Percentiles rank a stretch among this genome's conserved stretches.
phyloP scores from a whole-genome alignment of 2,113 vertebrate genomes.

The Trachemys scripta region DNA sequence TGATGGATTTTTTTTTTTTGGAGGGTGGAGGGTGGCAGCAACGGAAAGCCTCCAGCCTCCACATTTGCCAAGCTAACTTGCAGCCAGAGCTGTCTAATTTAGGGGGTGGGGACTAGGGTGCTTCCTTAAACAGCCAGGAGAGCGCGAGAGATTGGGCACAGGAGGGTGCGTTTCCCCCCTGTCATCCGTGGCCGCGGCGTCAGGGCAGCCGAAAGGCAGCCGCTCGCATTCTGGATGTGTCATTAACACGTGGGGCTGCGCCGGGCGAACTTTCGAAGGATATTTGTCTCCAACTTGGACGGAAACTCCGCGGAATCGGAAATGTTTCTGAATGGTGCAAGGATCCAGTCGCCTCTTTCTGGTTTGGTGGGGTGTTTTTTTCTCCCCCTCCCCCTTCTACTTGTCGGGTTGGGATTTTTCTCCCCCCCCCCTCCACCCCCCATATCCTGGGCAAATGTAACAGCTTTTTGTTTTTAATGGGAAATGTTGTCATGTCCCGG shows the following conservation, averaged over 20 bases:
- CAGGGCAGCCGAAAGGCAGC: conserved; percentile 1
- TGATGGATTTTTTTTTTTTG: too few species aligned
- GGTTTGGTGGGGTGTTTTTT: conserved; percentile 49
- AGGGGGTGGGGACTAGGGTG: conserved; percentile 70
- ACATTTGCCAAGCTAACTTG: conserved; percentile 15
- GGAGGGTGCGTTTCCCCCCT: conserved; percentile 3
- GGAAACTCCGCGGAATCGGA: neutral
- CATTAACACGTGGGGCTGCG: conserved; percentile 59
- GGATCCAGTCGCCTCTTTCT: conserved; percentile 45
- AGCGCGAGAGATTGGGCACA: neutral
- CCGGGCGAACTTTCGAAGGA: conserved; percentile 66
- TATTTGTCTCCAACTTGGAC: conserved; percentile 34
- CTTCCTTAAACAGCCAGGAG: conserved; percentile 70
- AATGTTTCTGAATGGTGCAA: neutral
- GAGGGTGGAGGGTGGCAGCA: neutral
- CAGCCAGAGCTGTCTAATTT: conserved; percentile 49
- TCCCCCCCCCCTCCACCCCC: neutral
- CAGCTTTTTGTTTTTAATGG: neutral
- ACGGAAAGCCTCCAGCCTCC: neutral
- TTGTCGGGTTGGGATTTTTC: neutral
- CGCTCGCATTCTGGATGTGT: neutral
- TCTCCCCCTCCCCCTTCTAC: neutral
- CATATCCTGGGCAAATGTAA: neutral
- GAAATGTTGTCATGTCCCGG: conserved; percentile 41
- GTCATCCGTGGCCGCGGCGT: neutral